phyloP scores from a whole-genome alignment of 2,113 vertebrate genomes.

The Pelmatolapia mariae region DNA sequence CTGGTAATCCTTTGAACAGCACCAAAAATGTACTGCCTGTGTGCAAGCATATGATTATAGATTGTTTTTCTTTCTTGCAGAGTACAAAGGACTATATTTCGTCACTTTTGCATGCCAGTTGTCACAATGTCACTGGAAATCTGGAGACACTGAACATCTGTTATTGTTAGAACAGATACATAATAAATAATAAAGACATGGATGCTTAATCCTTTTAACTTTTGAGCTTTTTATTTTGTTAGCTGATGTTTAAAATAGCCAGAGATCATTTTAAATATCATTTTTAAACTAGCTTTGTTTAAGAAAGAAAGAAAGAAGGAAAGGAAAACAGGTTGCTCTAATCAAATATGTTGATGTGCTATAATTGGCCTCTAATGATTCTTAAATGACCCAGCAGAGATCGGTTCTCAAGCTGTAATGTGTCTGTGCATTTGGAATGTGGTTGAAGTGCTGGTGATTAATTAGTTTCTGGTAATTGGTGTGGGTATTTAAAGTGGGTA shows the following conservation, averaged over 20 bases:
- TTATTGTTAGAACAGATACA: not conserved
- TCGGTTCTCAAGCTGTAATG: slow-evolving; percentile 22
- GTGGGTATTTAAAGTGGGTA: not conserved
- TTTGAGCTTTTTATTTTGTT: not conserved
- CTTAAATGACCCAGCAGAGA: slow-evolving; percentile 27
- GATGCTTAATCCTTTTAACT: not conserved
- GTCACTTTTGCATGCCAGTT: not conserved
- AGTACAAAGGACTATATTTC: not conserved
- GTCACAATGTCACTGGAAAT: not conserved
- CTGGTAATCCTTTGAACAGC: not conserved
- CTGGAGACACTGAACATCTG: not conserved
- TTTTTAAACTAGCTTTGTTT: not conserved
- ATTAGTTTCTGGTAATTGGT: slow-evolving; percentile 23
- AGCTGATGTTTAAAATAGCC: not conserved
- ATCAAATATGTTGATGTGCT: slow-evolving; percentile 7
- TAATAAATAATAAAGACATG: not conserved
- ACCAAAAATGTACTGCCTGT: not conserved
- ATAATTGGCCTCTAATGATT: slow-evolving; percentile 29
- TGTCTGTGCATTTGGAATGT: not conserved
- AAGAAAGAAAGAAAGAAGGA: not conserved
- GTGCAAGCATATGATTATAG: not conserved
- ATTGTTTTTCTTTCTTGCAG: not conserved
- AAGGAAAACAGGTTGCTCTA: not conserved
- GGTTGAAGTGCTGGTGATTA: slow-evolving; percentile 2
- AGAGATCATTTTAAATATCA: not conserved